Evolutionary conservation across 1,140 invertebrate genomes (phyloP), one percentile per base, ranked within the genome.

Genomic region (Drosophila tristis): DNA sequence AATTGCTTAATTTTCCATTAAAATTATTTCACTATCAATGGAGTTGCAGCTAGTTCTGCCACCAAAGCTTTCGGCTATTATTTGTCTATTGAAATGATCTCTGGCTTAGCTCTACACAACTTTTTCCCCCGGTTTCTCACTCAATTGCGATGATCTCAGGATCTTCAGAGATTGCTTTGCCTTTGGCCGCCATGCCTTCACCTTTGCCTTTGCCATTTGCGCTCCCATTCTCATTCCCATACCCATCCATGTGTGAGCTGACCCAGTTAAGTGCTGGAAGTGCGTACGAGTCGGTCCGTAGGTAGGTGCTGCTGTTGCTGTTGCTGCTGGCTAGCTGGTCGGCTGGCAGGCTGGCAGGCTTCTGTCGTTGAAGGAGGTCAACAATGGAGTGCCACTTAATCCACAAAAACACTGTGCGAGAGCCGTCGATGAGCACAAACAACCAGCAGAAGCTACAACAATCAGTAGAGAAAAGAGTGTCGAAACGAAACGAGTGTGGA

Each of bases 351-450:
- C 44, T 47, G 25, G n/a, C 43, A 20, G 35, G 35, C 35, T 39
- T 43, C 42, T 54, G 42, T 13, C 42, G 31, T 58, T 53, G 47
- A 59, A 56, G 54, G 74, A 65, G 81, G 81, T 87, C 78, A 87
- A 86, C 81, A 78, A 74, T 74, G 71, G 72, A 66, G 72, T 66
- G 72, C 71, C 80, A 78, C 75, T 79, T 80, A 85, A 86, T 86
- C 60, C 43, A 77, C 61, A 66, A 63, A 70, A 86, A 75, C 62
- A 75, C 70, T 25, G 42, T 48, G 35, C 31, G 31, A 35, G 51
- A 82, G 50, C 54, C 66, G 72, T 58, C 78, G 55, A 80, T 79
- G 78, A 61, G 63, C 55, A 49, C 58, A 62, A 80, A 77, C 62
- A 71, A 68, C 59, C 31, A 67, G 45, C 50, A 43, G 44, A 54